These are phyloP conservation scores for Elmis aenea DNA, from an alignment of 2,888 invertebrate genomes.

Conservation along the genomic window DNA sequence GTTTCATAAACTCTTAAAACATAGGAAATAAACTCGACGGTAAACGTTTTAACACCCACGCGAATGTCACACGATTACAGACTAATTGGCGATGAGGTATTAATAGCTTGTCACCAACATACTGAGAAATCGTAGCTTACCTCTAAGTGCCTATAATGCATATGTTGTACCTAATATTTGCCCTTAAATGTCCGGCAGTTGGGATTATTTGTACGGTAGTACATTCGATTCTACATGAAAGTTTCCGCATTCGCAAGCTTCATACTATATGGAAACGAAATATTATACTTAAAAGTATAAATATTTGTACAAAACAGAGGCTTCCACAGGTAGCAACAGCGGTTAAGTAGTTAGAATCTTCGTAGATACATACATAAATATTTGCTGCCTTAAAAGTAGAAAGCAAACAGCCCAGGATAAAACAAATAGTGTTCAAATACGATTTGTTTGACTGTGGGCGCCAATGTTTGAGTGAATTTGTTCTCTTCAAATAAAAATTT, in stretches of 20 bases:
- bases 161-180: background rate
- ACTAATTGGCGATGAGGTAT: conserved; percentile 19
- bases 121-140: conserved; percentile 9
- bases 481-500: background rate
- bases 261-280: no score
- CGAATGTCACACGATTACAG: conserved; percentile 7
- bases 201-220: no score
- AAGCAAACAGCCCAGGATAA: conserved; percentile 20
- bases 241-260: no score
- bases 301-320: no score
- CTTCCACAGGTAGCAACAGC: no score
- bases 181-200: no score
- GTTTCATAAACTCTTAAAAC: no score
- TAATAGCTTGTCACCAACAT: conserved; percentile 22
- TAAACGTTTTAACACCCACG: conserved; percentile 7
- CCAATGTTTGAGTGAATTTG: conserved; percentile 13
- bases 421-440: conserved; percentile 20
- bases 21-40: no score
- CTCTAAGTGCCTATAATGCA: conserved; percentile 15
- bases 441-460: conserved; percentile 19
- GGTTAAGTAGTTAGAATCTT: no score
- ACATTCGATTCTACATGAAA: no score
- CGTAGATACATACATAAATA: conserved; percentile 12
- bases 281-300: no score
- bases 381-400: conserved; percentile 17